These are phyloP conservation scores for Morbakka virulenta DNA, from an alignment of 30 jellyfish, hydroid and myxozoan genomes.

Conservation along the genomic window DNA sequence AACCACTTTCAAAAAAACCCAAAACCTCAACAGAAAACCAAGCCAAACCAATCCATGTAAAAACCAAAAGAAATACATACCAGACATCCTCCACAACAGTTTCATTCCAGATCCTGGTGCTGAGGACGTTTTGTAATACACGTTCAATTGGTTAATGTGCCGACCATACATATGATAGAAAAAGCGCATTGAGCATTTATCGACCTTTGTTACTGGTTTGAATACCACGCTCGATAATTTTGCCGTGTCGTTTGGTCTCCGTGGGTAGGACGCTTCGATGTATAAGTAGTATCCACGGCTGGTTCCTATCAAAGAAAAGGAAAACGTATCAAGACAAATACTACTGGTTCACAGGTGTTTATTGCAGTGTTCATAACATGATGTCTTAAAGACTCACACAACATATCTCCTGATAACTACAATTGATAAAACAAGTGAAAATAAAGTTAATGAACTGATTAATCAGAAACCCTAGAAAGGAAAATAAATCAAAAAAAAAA, in stretches of 20 bases:
- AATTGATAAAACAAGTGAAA: too few relatives aligned
- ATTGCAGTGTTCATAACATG: neutral
- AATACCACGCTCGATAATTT: slow-evolving; percentile 81
- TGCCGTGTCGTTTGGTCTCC: slow-evolving; percentile 87
- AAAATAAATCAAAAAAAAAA: too few relatives aligned
- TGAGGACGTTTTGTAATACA: slow-evolving; percentile 66
- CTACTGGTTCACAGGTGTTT: neutral
- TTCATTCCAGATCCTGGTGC: slow-evolving; percentile 67
- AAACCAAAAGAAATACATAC: slow-evolving; percentile 7
- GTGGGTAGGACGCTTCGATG: slow-evolving; percentile 57
- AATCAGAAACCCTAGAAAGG: too few relatives aligned
- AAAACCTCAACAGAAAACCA: too few relatives aligned
- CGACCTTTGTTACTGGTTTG: slow-evolving; percentile 57
- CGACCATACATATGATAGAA: slow-evolving; percentile 93
- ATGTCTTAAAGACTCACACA: neutral
- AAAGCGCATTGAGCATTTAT: slow-evolving; percentile 78
- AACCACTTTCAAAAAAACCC: too few relatives aligned
- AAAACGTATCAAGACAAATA: too few relatives aligned
- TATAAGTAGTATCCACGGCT: slow-evolving; percentile 61
- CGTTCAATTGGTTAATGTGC: slow-evolving; percentile 70
- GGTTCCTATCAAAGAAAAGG: slow-evolving; percentile 32
- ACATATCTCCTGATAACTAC: too few relatives aligned
- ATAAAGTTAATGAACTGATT: too few relatives aligned
- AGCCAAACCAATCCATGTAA: too few relatives aligned
- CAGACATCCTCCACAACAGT: slow-evolving; percentile 76